phyloP scores from a whole-genome alignment of 1,140 invertebrate species.

The Brachionus manjavacas region DNA sequence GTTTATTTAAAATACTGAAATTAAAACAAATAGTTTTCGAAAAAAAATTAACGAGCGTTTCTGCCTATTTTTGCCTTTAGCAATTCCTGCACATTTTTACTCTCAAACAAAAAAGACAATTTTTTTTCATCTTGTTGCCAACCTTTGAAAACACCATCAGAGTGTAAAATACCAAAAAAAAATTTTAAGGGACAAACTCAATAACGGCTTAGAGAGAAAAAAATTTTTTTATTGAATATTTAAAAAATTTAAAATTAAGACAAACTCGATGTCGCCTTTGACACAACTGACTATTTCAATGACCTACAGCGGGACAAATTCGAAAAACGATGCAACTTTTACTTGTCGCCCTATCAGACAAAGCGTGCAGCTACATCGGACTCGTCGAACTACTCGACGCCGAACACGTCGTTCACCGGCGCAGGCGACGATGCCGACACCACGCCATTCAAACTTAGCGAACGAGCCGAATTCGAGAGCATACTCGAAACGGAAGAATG shows the following conservation, averaged over 20 bases:
- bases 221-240: no score
- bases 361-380: not conserved
- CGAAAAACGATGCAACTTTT: not conserved
- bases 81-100: no score
- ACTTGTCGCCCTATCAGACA: not conserved
- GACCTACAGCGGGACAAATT: not conserved
- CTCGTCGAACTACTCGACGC: not conserved
- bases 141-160: no score
- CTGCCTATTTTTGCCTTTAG: no score
- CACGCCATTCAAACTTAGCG: not conserved
- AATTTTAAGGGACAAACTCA: no score
- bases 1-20: no score
- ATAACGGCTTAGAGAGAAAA: no score
- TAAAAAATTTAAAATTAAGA: not conserved
- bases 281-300: not conserved
- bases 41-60: no score
- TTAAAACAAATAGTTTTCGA: no score
- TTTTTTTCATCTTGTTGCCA: no score
- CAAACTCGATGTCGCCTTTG: not conserved
- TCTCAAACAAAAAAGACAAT: no score
- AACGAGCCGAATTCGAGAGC: not conserved
- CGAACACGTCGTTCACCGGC: not conserved
- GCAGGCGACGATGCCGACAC: not conserved
- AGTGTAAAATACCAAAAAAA: no score
- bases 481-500: not conserved